Percentiles rank a stretch among this genome's conserved stretches.
Evolutionary conservation across 2,888 invertebrate species (phyloP).

Genomic region (Lasioglossum calceatum): DNA sequence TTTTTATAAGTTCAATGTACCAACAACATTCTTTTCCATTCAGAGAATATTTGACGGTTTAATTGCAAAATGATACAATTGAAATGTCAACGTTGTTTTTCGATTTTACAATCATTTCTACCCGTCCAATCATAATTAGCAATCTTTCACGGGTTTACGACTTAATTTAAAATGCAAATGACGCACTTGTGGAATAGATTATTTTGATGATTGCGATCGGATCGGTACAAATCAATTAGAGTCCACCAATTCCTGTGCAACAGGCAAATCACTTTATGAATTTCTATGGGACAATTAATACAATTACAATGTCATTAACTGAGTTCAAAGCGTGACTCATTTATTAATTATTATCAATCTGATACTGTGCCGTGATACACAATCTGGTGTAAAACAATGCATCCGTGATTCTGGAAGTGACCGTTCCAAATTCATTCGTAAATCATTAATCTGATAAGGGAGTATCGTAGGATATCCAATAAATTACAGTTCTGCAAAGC

Average conservation of each 20-base stretch:
- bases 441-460: slow-evolving; percentile 30
- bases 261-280: slow-evolving; percentile 46
- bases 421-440: slow-evolving; percentile 27
- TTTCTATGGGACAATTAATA: slow-evolving; percentile 42
- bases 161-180: slow-evolving; percentile 10
- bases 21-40: not conserved
- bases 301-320: slow-evolving; percentile 51
- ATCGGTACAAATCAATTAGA: slow-evolving; percentile 30
- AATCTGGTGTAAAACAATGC: slow-evolving; percentile 40
- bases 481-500: not conserved
- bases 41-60: not conserved
- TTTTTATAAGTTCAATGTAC: not conserved
- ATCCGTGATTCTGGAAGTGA: slow-evolving; percentile 19
- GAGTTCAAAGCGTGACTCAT: slow-evolving; percentile 42
- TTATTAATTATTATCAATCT: slow-evolving; percentile 52
- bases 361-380: slow-evolving; percentile 8
- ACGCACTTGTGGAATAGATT: slow-evolving; percentile 13
- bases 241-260: slow-evolving; percentile 7
- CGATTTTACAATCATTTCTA: not conserved
- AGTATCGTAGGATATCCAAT: slow-evolving; percentile 8
- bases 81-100: not conserved
- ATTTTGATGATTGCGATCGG: slow-evolving; percentile 34
- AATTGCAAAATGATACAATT: not conserved
- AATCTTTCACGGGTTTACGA: not conserved
- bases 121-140: not conserved